Base-by-base conservation (phyloP, 2,888 invertebrate genomes). In the Agriopis leucophaearia region DNA sequence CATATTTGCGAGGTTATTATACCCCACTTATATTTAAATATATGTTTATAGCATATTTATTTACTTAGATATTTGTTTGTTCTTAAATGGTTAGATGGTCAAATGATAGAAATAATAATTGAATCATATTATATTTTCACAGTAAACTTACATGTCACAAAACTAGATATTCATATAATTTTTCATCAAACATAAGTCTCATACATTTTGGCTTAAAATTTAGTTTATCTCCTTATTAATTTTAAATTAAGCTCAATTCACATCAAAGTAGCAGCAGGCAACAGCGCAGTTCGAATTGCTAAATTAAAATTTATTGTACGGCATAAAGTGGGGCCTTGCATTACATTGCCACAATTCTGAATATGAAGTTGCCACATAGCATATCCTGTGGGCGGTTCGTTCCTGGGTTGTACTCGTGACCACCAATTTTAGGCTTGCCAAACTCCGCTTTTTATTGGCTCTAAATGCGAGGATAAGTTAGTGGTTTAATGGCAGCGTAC, bases 111-210 rank as follows among this genome's bases (percentile, higher is more conserved):
- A 55, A 5, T 8, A 44, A 44, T 55, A 42, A 18, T 13, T 42
- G 7, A 42, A 12, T 13, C 8, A 36, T 58, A 58, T 67, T 72
- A 57, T 65, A 78, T 78, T 45, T 57, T 5, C 45, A 80, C 79
- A 80, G 80, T 78, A 77, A 77, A 80, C 76, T 69, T 74, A 75
- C 71, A 54, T 60, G 42, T 62, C 62, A 62, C 45, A 52, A 50
- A 54, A 62, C 60, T 57, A 57, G 35, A 57, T 27, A 44, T 27
- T 55, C 3, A 18, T 27, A 13, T 12, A 15, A 40, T 56, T 12
- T 27, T 18, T 27, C 10, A 8, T 38, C 16, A 56, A 44, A 42
- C 27, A n/a, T n/a, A 56, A 44, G 55, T 56, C 52, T 52, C 42
- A n/a, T 44, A 27, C 27, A 56, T 56, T 56, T 56, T 44, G 40